Evolutionary conservation across 2,113 vertebrate genomes (phyloP).

Genomic region (Upupa epops): DNA sequence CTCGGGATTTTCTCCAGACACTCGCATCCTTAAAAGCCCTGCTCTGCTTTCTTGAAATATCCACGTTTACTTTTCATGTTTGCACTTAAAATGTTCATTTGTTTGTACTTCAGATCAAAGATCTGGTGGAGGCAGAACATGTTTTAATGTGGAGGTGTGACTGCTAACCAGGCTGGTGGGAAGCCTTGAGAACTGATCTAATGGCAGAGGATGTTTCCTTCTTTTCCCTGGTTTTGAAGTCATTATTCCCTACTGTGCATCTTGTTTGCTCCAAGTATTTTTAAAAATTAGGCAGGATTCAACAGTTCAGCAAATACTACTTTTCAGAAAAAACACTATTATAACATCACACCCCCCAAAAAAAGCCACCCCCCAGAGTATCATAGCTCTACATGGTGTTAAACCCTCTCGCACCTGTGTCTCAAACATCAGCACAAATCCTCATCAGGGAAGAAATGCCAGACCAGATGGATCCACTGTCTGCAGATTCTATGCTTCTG

Average conservation of each 20-base stretch:
- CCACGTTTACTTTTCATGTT: neutral
- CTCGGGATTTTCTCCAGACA: neutral
- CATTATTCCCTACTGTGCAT: neutral
- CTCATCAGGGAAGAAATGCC: neutral
- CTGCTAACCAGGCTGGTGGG: rapidly evolving
- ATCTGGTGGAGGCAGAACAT: neutral
- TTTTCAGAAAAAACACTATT: neutral
- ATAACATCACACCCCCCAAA: too few relatives aligned
- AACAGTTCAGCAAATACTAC: neutral
- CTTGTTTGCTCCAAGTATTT: neutral
- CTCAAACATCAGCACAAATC: neutral
- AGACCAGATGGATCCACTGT: neutral
- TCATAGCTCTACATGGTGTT: rapidly evolving
- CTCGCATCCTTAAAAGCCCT: neutral
- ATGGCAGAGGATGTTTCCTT: neutral
- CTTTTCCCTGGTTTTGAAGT: neutral
- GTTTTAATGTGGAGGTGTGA: neutral
- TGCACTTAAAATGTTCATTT: neutral
- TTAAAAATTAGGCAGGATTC: neutral
- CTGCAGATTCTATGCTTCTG: neutral
- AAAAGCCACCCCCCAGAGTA: neutral
- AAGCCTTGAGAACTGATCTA: neutral
- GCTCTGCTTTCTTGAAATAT: neutral
- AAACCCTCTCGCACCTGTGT: neutral
- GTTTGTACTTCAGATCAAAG: neutral